Conservation (phyloP, 2,888 invertebrate species). For the Melipona beecheii region DNA sequence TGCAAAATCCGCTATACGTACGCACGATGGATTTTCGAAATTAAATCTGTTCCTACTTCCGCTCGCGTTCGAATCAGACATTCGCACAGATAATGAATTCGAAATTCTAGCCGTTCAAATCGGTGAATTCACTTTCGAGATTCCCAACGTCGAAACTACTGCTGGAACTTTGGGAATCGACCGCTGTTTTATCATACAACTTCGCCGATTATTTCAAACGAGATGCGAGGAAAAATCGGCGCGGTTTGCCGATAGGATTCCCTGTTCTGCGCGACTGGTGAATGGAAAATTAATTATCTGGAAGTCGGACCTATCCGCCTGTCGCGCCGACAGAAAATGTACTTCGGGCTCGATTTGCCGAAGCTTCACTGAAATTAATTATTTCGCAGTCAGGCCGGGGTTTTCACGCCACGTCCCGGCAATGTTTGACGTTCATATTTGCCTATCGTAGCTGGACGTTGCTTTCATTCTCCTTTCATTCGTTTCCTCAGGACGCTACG, state of each 20-base stretch:
- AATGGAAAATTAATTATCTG: constrained; percentile 5
- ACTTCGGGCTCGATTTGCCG: neutral
- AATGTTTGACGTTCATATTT: constrained; percentile 8
- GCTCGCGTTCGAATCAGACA: too few relatives aligned
- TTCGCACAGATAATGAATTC: too few relatives aligned
- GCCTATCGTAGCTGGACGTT: neutral
- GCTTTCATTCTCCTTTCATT: constrained; percentile 10
- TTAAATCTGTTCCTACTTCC: too few relatives aligned
- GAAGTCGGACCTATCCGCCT: neutral
- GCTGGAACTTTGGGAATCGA: neutral
- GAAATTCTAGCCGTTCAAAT: neutral
- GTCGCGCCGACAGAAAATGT: neutral
- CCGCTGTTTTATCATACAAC: neutral
- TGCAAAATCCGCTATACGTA: too few relatives aligned
- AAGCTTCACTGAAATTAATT: constrained; percentile 15
- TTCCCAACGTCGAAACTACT: too few relatives aligned
- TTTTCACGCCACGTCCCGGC: neutral
- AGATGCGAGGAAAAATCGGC: neutral
- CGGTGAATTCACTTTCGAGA: neutral
- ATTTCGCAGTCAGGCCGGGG: neutral
- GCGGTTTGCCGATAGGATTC: neutral
- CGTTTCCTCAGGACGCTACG: neutral
- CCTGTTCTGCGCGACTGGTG: neutral
- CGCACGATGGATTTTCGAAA: too few relatives aligned
- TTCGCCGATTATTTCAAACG: neutral